phyloP scores from a whole-genome alignment of 2,113 vertebrate genomes.

The Orthochromis indermauri region DNA sequence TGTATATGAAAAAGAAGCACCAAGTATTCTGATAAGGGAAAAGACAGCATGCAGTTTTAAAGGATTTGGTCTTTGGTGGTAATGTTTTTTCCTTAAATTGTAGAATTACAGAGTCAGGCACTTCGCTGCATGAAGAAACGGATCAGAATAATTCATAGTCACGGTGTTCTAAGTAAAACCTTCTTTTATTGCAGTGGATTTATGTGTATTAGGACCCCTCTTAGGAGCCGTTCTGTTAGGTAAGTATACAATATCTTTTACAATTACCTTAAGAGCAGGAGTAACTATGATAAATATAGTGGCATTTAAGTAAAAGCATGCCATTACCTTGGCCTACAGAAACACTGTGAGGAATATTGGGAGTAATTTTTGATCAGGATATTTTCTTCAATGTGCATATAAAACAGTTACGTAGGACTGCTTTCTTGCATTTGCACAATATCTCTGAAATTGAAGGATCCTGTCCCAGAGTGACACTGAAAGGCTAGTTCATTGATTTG shows the following conservation, averaged over 20 bases:
- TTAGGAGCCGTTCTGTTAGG: not conserved
- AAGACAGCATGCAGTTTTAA: not conserved
- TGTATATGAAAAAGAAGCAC: conserved; percentile 5
- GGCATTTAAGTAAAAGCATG: not conserved
- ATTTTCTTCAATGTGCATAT: not conserved
- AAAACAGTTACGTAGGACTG: not conserved
- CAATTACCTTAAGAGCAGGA: not conserved
- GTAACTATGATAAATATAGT: not conserved
- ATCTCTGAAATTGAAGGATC: not conserved
- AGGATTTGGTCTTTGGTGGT: not conserved
- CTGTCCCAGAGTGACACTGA: not conserved
- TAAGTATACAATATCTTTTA: not conserved
- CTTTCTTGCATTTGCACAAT: not conserved
- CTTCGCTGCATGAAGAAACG: not conserved
- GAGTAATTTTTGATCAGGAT: not conserved
- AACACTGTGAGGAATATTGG: not conserved
- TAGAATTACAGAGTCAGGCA: not conserved
- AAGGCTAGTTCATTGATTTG: not conserved
- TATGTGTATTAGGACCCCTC: not conserved
- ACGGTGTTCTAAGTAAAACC: not conserved
- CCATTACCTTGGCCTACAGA: not conserved
- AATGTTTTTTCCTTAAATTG: not conserved
- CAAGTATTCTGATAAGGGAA: not conserved
- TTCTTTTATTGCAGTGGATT: not conserved
- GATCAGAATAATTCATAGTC: not conserved